Base-by-base conservation (phyloP, 2,888 invertebrate genomes). In the Papilio gigon region DNA sequence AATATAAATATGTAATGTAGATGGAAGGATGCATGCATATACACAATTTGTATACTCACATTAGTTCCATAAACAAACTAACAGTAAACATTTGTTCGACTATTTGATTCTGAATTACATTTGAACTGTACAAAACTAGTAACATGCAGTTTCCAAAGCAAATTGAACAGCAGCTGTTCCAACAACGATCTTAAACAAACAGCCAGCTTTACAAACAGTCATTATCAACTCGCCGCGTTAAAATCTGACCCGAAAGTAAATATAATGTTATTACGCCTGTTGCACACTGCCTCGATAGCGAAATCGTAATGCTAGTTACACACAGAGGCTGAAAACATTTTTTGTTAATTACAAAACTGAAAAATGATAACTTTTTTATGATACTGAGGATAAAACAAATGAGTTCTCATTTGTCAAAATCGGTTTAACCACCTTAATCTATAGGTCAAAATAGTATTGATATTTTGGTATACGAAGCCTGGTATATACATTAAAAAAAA, bases 161-260 rank as follows among this genome's bases (percentile, higher is more conserved):
- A 64, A 65, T 50, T 50, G 40, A 65, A 64, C 53, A 44, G 33
- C 59, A 30, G 64, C 59, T 68, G 68, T 65, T 65, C 25, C 50
- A 64, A 50, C 60, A 68, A 33, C 40, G 64, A 27, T 25, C 59
- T 64, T 30, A 60, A 37, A 68, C 60, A 64, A 64, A 68, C 64
- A 30, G 47, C 11, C 30, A 50, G 64, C 40, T 65, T 17, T 59
- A 11, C 58, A 64, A 68, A 68, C 63, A 67, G 30, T 50, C 50
- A 60, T 60, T 67, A 68, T 65, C 50, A 64, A 59, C 33, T 56
- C 44, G 44, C 25, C 59, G 50, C 47, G 40, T 61, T 67, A 50
- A 65, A 68, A 60, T 64, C 64, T 64, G 47, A 68, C 64, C 50
- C 58, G 14, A 30, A 8, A 50, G 47, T 60, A 58, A 33, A 64